phyloP scores from a whole-genome alignment of 2,113 vertebrate genomes.

The Ophiodon elongatus region DNA sequence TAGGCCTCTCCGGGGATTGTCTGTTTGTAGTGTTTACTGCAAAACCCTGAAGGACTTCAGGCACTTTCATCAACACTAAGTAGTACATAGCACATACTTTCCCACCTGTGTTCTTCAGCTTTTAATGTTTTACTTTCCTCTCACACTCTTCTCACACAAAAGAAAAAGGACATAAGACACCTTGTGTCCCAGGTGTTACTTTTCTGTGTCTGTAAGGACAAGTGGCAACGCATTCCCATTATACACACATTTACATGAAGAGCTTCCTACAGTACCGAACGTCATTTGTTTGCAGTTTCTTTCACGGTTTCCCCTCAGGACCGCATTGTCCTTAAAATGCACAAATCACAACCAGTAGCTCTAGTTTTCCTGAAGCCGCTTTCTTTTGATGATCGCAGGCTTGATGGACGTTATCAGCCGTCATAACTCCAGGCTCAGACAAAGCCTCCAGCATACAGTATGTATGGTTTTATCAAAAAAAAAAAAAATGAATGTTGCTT shows the following conservation, averaged over 20 bases:
- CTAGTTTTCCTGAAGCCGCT: slow-evolving; percentile 41
- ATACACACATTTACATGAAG: slow-evolving; percentile 53
- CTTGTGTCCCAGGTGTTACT: slow-evolving; percentile 50
- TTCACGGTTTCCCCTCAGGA: slow-evolving; percentile 47
- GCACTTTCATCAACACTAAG: slow-evolving; percentile 76
- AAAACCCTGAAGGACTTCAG: slow-evolving; percentile 73
- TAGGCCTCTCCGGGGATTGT: slow-evolving; percentile 70
- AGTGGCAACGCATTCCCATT: slow-evolving; percentile 35
- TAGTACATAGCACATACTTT: slow-evolving; percentile 60
- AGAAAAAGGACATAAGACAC: slow-evolving; percentile 46
- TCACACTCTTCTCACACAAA: slow-evolving; percentile 21
- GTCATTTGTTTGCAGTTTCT: slow-evolving; percentile 44
- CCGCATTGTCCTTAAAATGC: slow-evolving; percentile 60
- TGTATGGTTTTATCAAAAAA: slow-evolving; percentile 71
- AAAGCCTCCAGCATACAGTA: slow-evolving; percentile 59
- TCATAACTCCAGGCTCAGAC: slow-evolving; percentile 69
- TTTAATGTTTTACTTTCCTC: slow-evolving; percentile 57
- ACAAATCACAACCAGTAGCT: slow-evolving; percentile 45
- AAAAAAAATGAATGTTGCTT: slow-evolving; percentile 67
- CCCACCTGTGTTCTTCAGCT: slow-evolving; percentile 44
- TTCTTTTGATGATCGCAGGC: slow-evolving; percentile 68
- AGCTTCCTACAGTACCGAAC: slow-evolving; percentile 37
- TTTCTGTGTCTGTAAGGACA: slow-evolving; percentile 38
- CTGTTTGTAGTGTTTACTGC: slow-evolving; percentile 78
- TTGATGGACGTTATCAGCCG: slow-evolving; percentile 77